phyloP scores from a whole-genome alignment of 2,113 vertebrate genomes.

The Thunnus thynnus region DNA sequence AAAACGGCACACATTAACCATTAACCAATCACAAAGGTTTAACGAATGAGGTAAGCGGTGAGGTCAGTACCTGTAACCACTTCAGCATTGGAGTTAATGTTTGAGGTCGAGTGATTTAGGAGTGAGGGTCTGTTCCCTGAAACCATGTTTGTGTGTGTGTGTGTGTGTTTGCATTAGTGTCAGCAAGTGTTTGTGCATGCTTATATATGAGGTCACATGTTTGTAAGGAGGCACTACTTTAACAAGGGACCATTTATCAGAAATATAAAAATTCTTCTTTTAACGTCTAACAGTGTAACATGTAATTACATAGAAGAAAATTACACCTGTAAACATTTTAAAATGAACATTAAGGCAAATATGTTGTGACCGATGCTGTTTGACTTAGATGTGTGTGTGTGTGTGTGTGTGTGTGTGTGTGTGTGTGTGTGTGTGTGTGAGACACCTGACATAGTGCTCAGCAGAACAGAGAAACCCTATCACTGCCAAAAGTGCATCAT shows the following conservation, averaged over 20 bases:
- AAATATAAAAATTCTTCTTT: constrained; percentile 13
- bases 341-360: constrained; percentile 1
- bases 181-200: neutral
- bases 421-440: constrained; percentile 10
- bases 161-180: neutral
- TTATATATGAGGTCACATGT: constrained; percentile 34
- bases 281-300: neutral
- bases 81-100: constrained; percentile 37
- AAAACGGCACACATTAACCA: constrained; percentile 48
- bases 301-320: constrained; percentile 8
- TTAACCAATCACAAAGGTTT: constrained; percentile 55
- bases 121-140: constrained; percentile 9
- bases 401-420: too few relatives aligned
- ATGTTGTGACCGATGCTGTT: neutral
- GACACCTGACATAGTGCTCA: constrained; percentile 1
- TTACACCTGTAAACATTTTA: neutral
- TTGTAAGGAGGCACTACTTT: constrained; percentile 4
- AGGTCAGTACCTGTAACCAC: constrained; percentile 66
- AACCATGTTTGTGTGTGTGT: neutral
- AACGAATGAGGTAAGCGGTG: constrained; percentile 44
- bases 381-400: neutral
- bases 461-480: constrained; percentile 57
- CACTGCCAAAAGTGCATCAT: constrained; percentile 45
- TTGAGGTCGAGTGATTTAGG: constrained; percentile 47
- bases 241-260: neutral